A percentile compares a stretch with the other conserved stretches of the same genome.
phyloP scores from a whole-genome alignment of 2,888 invertebrate species.

The Epinotia nisella region DNA sequence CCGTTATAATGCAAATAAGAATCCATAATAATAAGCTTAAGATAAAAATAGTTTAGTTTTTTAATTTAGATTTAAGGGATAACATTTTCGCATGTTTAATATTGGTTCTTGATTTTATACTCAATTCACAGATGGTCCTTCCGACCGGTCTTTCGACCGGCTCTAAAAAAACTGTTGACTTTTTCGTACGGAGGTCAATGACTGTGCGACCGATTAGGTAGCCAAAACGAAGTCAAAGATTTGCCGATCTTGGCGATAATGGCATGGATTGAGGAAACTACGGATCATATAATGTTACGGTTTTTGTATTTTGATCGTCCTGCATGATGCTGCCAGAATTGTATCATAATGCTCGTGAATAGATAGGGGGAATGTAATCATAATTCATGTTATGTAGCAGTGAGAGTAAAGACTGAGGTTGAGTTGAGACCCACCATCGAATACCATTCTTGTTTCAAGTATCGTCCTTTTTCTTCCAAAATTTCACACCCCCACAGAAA shows the following conservation, averaged over 20 bases:
- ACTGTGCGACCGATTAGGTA: constrained; percentile 46
- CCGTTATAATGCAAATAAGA: too few species aligned
- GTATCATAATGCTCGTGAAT: not conserved
- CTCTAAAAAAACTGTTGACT: constrained; percentile 55
- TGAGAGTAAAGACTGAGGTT: not conserved
- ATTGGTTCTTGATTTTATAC: not conserved
- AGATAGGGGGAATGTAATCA: too few species aligned
- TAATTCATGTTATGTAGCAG: not conserved
- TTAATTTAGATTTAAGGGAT: too few species aligned
- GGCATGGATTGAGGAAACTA: not conserved
- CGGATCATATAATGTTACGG: not conserved
- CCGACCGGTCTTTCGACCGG: constrained; percentile 55
- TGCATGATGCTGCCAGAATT: not conserved
- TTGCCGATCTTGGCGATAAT: not conserved
- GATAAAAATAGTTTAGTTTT: too few species aligned
- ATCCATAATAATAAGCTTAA: too few species aligned
- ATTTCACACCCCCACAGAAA: not conserved
- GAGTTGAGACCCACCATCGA: not conserved
- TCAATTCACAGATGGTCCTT: constrained; percentile 53
- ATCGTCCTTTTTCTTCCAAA: not conserved
- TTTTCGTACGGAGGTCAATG: constrained; percentile 48
- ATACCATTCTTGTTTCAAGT: not conserved
- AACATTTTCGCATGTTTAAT: too few species aligned
- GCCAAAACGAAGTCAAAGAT: not conserved
- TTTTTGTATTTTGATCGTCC: not conserved